Base-by-base conservation (phyloP, 35 echinoderm and acorn worm genomes). In the Lytechinus pictus region DNA sequence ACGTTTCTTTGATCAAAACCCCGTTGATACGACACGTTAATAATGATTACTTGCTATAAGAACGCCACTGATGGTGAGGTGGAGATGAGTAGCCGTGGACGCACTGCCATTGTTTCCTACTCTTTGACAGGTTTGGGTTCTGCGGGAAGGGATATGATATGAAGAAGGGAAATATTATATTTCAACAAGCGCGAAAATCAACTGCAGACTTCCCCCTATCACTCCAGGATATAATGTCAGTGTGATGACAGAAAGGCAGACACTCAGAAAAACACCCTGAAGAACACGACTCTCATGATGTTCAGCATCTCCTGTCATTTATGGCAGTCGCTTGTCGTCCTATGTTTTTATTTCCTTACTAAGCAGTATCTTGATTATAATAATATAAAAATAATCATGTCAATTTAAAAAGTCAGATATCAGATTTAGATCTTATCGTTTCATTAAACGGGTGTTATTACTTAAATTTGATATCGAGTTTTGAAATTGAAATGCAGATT, bases 111-210 rank as follows among this genome's bases (percentile, higher is more conserved):
- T 79, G 66, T 79, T 79, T 79, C 66, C 66, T 79, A 44, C 66
- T 79, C 16, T 24, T 6, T 79, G 66, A 79, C 66, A 79, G 66
- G 6, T 79, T 79, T 79, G 66, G 66, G 66, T n/a, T 79, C 66
- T 79, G 19, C 19, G 66, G 66, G 66, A 79, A 79, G 66, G 66
- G 66, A 79, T 79, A 79, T 79, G 16, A 79, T 79, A 79, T 79
- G 66, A 79, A 79, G 66, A 79, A n/a, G 66, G 66, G 66, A 79
- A 79, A 79, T 79, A 79, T 79, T 79, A 79, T 14, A 79, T 79
- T 79, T 79, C 66, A 79, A 79, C 66, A 79, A 79, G 66, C 66
- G 66, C 66, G 66, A 79, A 79, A 79, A 79, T 79, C 66, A 79
- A 79, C 66, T 79, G 66, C 66, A 79, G 66, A 79, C 66, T 79